Base-by-base conservation (phyloP, 2,113 vertebrate genomes). In the Redunca redunca region DNA sequence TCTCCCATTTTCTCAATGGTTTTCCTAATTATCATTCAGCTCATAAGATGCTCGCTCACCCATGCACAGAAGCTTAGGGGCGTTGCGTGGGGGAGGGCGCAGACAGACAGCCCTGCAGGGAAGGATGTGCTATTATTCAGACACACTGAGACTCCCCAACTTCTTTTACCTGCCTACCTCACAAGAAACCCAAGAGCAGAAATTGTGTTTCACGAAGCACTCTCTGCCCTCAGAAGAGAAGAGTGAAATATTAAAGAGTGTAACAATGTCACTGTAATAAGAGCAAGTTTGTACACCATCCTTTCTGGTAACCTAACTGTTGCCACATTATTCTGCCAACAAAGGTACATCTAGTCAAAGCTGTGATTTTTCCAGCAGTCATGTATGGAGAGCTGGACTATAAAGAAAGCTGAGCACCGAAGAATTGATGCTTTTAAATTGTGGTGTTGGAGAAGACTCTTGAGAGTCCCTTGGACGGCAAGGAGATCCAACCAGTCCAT, bases 1-100 rank as follows among this genome's bases (percentile, higher is more conserved):
- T 57, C 88, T 97, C 50, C 67, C 91, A 67, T 97, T 97, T 97
- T 93, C 88, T 98, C 85, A 84, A 25, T 93, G 25, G 94, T 53
- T 96, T 97, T 95, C 40, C 25, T 84, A 95, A 96, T 91, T 94
- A 85, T 48, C 62, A 67, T 80, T 95, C 90, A 74, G 91, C 53
- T 96, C 53, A 52, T 91, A 62, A 97, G 91, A 96, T 19, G 19
- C 30, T 64, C 58, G 3, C 86, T 97, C 57, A 55, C 64, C 83
- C 26, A 6, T 64, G 50, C 62, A 62, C 13, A 86, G 88, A 74
- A 50, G 52, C 85, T 90, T 23, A 36, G 26, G 1, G 30, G 58
- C 28, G 1, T 13, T 50, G 7, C 4, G 9, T 25, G 67, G 19
- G 57, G 91, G 64, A 30, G 28, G 92, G 19, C 0, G 6, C 4